These are phyloP conservation scores for Mola mola DNA, from an alignment of 2,113 vertebrate genomes.

Conservation along the genomic window DNA sequence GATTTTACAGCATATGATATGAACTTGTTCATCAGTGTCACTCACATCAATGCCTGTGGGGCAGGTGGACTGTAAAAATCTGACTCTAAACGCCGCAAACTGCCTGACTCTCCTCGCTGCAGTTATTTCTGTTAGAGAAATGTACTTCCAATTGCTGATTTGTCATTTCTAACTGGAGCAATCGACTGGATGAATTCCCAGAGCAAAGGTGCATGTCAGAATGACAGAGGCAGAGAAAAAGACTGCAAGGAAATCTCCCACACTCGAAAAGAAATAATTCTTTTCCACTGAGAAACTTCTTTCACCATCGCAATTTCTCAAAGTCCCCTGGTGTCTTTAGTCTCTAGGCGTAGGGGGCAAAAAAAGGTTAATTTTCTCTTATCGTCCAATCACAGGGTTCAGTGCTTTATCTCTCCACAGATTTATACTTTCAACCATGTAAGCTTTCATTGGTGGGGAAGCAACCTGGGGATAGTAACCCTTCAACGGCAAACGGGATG, in stretches of 20 bases:
- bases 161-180: slow-evolving; percentile 72
- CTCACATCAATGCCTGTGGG: slow-evolving; percentile 11
- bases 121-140: slow-evolving; percentile 61
- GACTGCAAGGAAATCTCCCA: slow-evolving; percentile 18
- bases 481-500: slow-evolving; percentile 30
- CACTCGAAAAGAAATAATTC: slow-evolving; percentile 63
- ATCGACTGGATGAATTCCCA: slow-evolving; percentile 61
- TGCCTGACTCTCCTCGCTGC: too few species aligned
- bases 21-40: slow-evolving; percentile 35
- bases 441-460: slow-evolving; percentile 38
- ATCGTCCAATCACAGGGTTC: slow-evolving; percentile 32
- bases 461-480: slow-evolving; percentile 51
- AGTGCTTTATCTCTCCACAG: slow-evolving; percentile 50
- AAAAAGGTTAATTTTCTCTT: slow-evolving; percentile 59
- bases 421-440: slow-evolving; percentile 61
- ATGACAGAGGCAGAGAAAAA: slow-evolving; percentile 21
- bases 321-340: slow-evolving; percentile 65
- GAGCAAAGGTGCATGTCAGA: slow-evolving; percentile 52
- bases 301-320: slow-evolving; percentile 63
- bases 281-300: slow-evolving; percentile 64
- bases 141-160: slow-evolving; percentile 66
- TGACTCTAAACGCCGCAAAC: slow-evolving; percentile 29
- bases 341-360: slow-evolving; percentile 15
- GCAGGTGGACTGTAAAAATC: slow-evolving; percentile 51
- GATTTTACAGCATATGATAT: slow-evolving; percentile 25